Conservation (phyloP, 1,140 invertebrate genomes). For the Schlechtendalia chinensis region DNA sequence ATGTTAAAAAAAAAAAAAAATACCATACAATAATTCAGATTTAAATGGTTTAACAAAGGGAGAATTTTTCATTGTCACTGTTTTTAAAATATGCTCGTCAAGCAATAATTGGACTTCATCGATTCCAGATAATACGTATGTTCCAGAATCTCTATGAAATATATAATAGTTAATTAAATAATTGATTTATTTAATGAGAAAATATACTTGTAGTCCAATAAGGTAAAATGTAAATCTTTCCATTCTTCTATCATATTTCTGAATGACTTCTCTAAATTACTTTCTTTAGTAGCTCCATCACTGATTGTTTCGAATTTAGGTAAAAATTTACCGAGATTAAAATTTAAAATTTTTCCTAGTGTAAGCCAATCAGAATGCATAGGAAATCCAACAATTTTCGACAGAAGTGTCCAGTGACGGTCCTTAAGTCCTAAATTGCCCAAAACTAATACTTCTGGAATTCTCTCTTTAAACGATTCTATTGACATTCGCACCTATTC, state of each 20-base stretch:
- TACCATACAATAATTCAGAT: neutral
- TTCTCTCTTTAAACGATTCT: slow-evolving; percentile 84
- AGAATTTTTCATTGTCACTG: slow-evolving; percentile 95
- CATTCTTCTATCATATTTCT: slow-evolving; percentile 91
- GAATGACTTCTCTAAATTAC: slow-evolving; percentile 84
- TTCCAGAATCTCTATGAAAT: slow-evolving; percentile 78
- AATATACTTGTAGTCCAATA: slow-evolving; percentile 64
- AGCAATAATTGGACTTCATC: slow-evolving; percentile 92
- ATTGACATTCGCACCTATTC: slow-evolving; percentile 67
- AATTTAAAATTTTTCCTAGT: slow-evolving; percentile 87
- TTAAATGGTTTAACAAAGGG: slow-evolving; percentile 95
- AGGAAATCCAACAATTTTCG: slow-evolving; percentile 90
- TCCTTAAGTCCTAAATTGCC: slow-evolving; percentile 92
- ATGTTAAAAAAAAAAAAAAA: neutral
- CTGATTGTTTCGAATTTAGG: slow-evolving; percentile 89
- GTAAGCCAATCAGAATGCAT: slow-evolving; percentile 83
- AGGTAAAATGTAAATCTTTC: slow-evolving; percentile 79
- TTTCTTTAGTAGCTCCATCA: slow-evolving; percentile 95
- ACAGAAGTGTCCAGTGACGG: slow-evolving; percentile 93
- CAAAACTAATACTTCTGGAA: slow-evolving; percentile 86
- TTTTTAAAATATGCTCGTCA: slow-evolving; percentile 97
- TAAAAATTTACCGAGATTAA: slow-evolving; percentile 85
- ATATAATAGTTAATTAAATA: too few relatives aligned
- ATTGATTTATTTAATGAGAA: too few relatives aligned
- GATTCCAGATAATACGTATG: slow-evolving; percentile 82